Percentiles rank a stretch among this genome's conserved stretches.
Conservation (phyloP, 2,797 vertebrate genomes). For the Aulostomus chinensis region DNA sequence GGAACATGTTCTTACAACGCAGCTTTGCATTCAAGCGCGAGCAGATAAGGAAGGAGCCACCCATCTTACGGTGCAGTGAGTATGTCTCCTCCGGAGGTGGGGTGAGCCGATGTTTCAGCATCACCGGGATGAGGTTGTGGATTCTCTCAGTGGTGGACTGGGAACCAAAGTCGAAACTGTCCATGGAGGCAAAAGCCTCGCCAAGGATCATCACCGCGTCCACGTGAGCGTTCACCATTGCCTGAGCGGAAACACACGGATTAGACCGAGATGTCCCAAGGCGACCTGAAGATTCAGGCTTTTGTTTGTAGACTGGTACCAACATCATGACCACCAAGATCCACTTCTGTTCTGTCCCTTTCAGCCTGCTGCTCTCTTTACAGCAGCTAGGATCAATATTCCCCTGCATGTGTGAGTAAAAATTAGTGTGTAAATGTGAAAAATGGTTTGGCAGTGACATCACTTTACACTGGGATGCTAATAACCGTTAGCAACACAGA, state of each 20-base stretch:
- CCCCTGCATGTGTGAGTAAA: no score
- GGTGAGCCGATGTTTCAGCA: constrained; percentile 93
- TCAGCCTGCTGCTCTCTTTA: no score
- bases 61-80: constrained; percentile 98
- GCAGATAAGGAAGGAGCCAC: constrained; percentile 98
- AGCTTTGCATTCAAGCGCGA: constrained; percentile 90
- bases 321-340: no score
- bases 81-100: constrained; percentile 97
- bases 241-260: constrained; percentile 65
- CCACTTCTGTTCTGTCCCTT: no score
- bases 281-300: no score
- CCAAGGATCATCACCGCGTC: constrained; percentile 97
- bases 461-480: no score
- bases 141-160: constrained; percentile 96
- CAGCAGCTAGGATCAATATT: no score
- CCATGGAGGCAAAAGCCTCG: constrained; percentile 88
- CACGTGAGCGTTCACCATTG: constrained; percentile 93
- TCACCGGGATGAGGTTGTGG: constrained; percentile 93
- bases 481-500: no score
- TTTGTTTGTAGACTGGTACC: no score
- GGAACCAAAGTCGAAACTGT: constrained; percentile 86
- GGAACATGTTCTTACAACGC: constrained; percentile 90
- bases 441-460: no score
- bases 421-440: no score
- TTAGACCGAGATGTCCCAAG: no score